Evolutionary conservation across 2,797 vertebrate genomes (phyloP).

Genomic region (Platyrinchus mystaceus): DNA sequence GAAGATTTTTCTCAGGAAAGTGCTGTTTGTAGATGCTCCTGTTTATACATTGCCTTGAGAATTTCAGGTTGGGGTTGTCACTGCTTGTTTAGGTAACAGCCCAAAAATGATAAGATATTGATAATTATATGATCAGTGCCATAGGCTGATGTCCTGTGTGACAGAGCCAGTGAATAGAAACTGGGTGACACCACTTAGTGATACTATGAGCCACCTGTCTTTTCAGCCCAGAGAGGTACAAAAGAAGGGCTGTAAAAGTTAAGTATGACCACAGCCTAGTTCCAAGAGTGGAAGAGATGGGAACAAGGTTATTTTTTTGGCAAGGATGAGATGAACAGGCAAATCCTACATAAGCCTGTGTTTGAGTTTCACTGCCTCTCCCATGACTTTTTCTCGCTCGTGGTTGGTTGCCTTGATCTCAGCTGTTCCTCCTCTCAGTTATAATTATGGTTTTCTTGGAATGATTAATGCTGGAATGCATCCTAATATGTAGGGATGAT

Average conservation of each 20-base stretch:
- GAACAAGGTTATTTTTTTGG: background rate
- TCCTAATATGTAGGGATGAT: background rate
- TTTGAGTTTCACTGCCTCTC: background rate
- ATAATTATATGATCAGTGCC: background rate
- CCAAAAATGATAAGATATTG: background rate
- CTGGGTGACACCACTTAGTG: background rate
- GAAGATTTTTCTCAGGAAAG: background rate
- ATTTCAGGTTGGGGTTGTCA: background rate
- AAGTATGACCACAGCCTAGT: background rate
- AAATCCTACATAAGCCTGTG: background rate
- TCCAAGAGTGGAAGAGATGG: background rate
- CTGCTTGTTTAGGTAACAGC: background rate
- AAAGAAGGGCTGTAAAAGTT: background rate
- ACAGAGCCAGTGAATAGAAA: background rate
- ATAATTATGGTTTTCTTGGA: background rate
- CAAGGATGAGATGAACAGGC: background rate
- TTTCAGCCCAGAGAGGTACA: background rate
- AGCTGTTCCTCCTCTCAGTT: background rate
- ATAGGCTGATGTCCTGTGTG: accelerated
- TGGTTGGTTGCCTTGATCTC: background rate
- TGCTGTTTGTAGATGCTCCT: background rate
- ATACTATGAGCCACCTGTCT: background rate
- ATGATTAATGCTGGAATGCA: background rate
- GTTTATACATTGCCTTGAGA: background rate
- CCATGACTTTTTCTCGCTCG: accelerated